Evolutionary conservation across 1,140 invertebrate genomes (phyloP), one percentile per base, ranked within the genome.

Genomic region (Chrysomallon squamiferum): DNA sequence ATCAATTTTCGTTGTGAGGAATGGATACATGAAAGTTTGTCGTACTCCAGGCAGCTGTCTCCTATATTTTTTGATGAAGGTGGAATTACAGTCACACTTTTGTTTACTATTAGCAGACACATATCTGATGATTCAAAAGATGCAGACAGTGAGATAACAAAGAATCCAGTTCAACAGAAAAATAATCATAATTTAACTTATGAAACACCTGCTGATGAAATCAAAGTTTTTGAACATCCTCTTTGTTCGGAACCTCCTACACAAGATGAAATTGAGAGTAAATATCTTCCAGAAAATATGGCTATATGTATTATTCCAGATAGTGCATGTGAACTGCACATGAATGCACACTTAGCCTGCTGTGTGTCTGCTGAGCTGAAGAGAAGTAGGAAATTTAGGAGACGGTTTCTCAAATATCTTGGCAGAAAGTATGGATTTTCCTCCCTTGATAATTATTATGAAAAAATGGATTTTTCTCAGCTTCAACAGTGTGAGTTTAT

Each of bases 401-500:
- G 50, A 54, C n/a, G 50, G 29, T 54, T 54, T 54, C 25, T 54
- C n/a, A 54, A 54, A 54, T 54, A 27, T 22, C 50, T 54, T 54
- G 50, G 22, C 22, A 15, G 25, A 30, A 54, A 15, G 15, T 54
- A 27, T 54, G 50, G 50, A 30, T 54, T 54, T 54, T 27, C n/a
- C 22, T 15, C 50, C 29, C 35, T 7, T 38, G 35, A 38, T 38
- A 18, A 30, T 54, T 2, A 54, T 20, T 54, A 54, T 18, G 50
- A 54, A 13, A 25, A 13, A 13, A 20, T 54, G 20, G 50, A 54
- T 27, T 54, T n/a, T 54, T 54, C 50, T 25, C 18, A 54, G 15
- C 29, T 54, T 2, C 9, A 27, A 27, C 64, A 63, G 58, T 67
- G 71, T 43, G 50, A 65, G 41, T 54, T 58, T 59, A 27, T 77